phyloP scores from a whole-genome alignment of 2,797 vertebrate genomes.

The Melanitta fusca region DNA sequence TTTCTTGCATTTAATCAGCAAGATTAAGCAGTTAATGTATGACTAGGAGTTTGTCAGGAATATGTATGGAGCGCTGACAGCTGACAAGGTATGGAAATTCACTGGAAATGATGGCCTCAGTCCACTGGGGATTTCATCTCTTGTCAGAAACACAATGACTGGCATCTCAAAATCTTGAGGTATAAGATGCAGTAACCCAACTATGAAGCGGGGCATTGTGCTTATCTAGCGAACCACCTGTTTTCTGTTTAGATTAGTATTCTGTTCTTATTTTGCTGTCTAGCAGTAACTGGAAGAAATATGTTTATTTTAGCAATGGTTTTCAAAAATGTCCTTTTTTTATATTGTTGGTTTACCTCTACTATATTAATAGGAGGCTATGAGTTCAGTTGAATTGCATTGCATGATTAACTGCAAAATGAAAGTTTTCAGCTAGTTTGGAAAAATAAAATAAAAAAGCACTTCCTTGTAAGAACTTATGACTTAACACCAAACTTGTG shows the following conservation, averaged over 20 bases:
- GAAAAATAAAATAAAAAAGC: neutral
- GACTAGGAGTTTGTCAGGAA: conserved; percentile 20
- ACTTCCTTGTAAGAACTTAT: neutral
- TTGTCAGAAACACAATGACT: conserved; percentile 34
- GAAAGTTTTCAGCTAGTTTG: conserved; percentile 5
- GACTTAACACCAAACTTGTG: neutral
- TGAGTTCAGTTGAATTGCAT: conserved; percentile 35
- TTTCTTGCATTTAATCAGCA: neutral
- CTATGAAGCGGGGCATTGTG: conserved; percentile 36
- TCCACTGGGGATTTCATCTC: conserved; percentile 3
- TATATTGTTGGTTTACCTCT: conserved; percentile 26
- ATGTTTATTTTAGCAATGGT: conserved; percentile 77
- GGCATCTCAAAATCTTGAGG: conserved; percentile 61
- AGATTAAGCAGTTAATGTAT: neutral
- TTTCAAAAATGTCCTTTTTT: conserved; percentile 24
- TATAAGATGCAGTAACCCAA: conserved; percentile 56
- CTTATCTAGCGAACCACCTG: conserved; percentile 77
- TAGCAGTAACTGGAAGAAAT: conserved; percentile 72
- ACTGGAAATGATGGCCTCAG: conserved; percentile 13
- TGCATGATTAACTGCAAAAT: conserved; percentile 40
- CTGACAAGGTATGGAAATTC: neutral
- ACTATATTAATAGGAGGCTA: neutral
- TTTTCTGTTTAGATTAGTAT: conserved; percentile 68
- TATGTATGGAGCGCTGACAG: neutral
- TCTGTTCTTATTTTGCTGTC: conserved; percentile 55